Base-by-base conservation (phyloP, 2,888 invertebrate species). In the Cyaniris semiargus region DNA sequence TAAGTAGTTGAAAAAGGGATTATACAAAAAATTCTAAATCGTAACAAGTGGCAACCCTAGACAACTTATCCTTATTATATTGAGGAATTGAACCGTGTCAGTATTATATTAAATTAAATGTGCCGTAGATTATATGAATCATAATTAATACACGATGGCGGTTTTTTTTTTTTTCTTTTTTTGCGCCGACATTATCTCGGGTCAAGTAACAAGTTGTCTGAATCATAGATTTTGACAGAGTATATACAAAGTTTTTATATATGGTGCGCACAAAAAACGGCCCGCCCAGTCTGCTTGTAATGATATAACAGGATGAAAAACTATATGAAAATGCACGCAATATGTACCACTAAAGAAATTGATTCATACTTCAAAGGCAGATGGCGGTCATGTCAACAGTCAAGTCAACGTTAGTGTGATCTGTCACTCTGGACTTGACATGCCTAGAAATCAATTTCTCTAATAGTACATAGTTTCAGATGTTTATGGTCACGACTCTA, bases 51-150 rank as follows among this genome's bases (percentile, higher is more conserved):
- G 3, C 58, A 77, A 44, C 77, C 77, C 77, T 77, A 23, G 8
- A 27, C 72, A 58, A 74, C 27, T 44, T 60, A 72, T 77, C 76
- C 44, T 53, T 77, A 80, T 80, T 80, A 80, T 80, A 78, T 78
- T 79, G 78, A 77, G 76, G 79, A 76, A 80, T 74, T 53, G 79
- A 76, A 70, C 79, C 79, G 76, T 79, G 79, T 76, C 75, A 79
- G 79, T 78, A 76, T 78, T 79, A 77, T 78, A 76, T 78, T 79
- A 77, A 79, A 79, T 79, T 78, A 79, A 79, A 79, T 79, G 72
- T 77, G 77, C 71, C 77, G 72, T 74, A 77, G 58, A 72, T 77
- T 71, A 77, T 72, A 72, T 77, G 77, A 77, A 72, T 77, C 77
- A 77, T 77, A 77, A 60, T 74, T 74, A 74, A 53, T 74, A 74